Percentiles rank a stretch among this genome's conserved stretches.
Conservation (phyloP, 2,797 vertebrate genomes). For the Lepilemur septentrionalis region DNA sequence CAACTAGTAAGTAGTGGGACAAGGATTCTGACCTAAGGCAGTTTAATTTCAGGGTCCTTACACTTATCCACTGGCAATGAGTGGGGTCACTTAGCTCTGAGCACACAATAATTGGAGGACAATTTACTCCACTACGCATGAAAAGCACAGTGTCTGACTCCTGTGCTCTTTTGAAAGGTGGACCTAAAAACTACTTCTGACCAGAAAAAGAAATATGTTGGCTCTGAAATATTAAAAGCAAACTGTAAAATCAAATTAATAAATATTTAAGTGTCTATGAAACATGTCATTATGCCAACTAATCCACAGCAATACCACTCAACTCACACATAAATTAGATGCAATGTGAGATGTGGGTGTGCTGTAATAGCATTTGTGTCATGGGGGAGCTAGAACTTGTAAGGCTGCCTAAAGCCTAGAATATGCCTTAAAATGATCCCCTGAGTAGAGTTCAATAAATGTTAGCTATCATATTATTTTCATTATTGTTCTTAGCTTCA, state of each 20-base stretch:
- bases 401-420: background rate
- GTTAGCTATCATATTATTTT: background rate
- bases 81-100: background rate
- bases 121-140: background rate
- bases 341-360: background rate
- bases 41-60: background rate
- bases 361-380: background rate
- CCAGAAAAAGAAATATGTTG: background rate
- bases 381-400: background rate
- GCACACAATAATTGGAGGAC: background rate
- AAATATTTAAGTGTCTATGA: background rate
- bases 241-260: slow-evolving; percentile 13
- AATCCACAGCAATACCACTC: too few species aligned
- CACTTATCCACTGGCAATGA: background rate
- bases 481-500: background rate
- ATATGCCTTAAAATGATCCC: background rate
- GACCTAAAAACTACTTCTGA: background rate
- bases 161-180: background rate
- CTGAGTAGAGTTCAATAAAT: background rate
- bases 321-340: background rate
- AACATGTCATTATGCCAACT: background rate
- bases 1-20: background rate
- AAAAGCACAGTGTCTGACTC: background rate
- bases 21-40: background rate
- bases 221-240: slow-evolving; percentile 32